Percentiles rank a stretch among this genome's conserved stretches.
phyloP scores from a whole-genome alignment of 1,140 invertebrate species.

The Zaprionus vittiger region DNA sequence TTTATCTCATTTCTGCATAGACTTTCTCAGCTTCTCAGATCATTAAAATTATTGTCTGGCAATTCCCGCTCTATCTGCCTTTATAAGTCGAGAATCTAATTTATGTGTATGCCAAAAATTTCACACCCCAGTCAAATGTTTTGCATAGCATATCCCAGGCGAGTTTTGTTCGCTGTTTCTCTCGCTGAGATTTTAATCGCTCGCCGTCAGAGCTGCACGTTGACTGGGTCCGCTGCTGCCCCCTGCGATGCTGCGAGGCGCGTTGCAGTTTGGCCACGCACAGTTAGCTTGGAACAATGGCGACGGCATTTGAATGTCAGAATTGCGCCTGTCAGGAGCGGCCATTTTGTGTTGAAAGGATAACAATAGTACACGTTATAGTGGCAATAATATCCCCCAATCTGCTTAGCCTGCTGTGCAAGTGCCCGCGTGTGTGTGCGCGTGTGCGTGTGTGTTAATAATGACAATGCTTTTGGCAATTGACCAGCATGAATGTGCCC shows the following conservation, averaged over 20 bases:
- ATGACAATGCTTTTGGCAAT: slow-evolving; percentile 71
- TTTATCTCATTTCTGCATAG: neutral
- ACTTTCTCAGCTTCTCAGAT: slow-evolving; percentile 2
- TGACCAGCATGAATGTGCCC: slow-evolving; percentile 77
- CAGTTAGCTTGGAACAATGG: slow-evolving; percentile 73
- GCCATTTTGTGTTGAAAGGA: slow-evolving; percentile 77
- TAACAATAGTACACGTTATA: slow-evolving; percentile 68
- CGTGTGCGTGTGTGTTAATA: slow-evolving; percentile 53
- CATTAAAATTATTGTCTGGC: slow-evolving; percentile 26
- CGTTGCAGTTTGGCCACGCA: slow-evolving; percentile 62
- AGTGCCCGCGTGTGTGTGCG: slow-evolving; percentile 16
- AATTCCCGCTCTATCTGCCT: slow-evolving; percentile 20
- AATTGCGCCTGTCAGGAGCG: slow-evolving; percentile 50
- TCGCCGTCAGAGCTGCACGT: slow-evolving; percentile 53
- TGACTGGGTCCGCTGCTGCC: neutral
- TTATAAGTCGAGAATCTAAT: slow-evolving; percentile 42
- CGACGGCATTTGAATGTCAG: slow-evolving; percentile 68
- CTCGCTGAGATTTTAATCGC: slow-evolving; percentile 72
- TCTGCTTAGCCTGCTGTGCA: slow-evolving; percentile 62
- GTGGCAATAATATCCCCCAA: slow-evolving; percentile 63
- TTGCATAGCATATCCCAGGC: slow-evolving; percentile 52
- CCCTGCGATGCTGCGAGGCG: slow-evolving; percentile 40
- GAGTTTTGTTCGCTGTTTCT: slow-evolving; percentile 24
- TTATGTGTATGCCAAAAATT: slow-evolving; percentile 49
- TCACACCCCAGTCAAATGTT: slow-evolving; percentile 41